These are phyloP conservation scores for Steatornis caripensis DNA, from an alignment of 2,113 vertebrate genomes.

Conservation along the genomic window DNA sequence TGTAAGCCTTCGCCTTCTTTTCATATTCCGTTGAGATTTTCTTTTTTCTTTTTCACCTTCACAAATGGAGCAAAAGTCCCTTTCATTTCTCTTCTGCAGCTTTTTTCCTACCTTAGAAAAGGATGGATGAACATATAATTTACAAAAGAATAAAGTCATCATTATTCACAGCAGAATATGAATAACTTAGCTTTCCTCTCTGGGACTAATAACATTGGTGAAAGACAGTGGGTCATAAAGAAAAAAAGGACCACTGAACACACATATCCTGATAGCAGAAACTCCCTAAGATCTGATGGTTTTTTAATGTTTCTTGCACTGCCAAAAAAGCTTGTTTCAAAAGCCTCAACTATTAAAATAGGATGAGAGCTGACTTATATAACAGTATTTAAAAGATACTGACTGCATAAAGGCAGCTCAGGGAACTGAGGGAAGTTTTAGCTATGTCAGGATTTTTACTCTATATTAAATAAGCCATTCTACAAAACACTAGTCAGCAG, in stretches of 20 bases:
- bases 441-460: slow-evolving; percentile 22
- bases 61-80: neutral
- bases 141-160: neutral
- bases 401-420: neutral
- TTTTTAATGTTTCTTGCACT: neutral
- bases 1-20: neutral
- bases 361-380: slow-evolving; percentile 2
- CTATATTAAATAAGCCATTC: neutral
- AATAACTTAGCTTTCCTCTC: neutral
- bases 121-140: neutral
- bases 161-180: neutral
- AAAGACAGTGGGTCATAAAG: neutral
- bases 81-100: neutral
- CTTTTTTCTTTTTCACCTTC: neutral
- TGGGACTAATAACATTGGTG: neutral
- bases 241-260: neutral
- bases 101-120: neutral
- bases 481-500: neutral
- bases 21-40: neutral
- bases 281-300: neutral
- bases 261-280: neutral
- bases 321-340: neutral
- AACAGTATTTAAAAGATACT: slow-evolving; percentile 37
- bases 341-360: slow-evolving; percentile 4
- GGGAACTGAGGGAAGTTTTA: slow-evolving; percentile 2